A percentile compares a stretch with the other conserved stretches of the same genome.
Evolutionary conservation across 2,797 vertebrate species (phyloP).

Genomic region (Aselliscus stoliczkanus): DNA sequence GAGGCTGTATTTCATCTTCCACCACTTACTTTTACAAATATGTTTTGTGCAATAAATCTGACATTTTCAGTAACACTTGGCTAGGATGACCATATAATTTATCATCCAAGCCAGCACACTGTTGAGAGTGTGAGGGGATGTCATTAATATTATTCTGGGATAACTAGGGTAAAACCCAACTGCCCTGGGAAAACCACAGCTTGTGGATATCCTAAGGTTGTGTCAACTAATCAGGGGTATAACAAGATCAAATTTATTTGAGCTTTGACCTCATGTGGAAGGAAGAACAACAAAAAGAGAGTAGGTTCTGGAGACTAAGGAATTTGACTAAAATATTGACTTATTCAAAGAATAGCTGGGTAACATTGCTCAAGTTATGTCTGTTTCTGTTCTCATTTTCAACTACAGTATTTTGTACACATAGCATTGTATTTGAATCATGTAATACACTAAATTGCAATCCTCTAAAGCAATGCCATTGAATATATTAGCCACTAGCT

Average conservation of each 20-base stretch:
- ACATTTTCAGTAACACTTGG: not conserved
- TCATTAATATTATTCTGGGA: constrained; percentile 4
- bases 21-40: not conserved
- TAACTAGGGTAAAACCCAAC: not conserved
- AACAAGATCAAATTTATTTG: not conserved
- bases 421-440: not conserved
- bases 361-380: not conserved
- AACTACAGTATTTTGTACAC: not conserved
- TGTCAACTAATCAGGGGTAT: not conserved
- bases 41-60: constrained; percentile 7
- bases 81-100: not conserved
- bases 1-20: not conserved
- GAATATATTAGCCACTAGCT: not conserved
- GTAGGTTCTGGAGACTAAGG: not conserved
- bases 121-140: not conserved
- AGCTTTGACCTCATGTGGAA: not conserved
- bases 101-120: not conserved
- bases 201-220: not conserved
- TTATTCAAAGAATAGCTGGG: not conserved
- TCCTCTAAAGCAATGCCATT: not conserved
- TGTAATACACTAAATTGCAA: not conserved
- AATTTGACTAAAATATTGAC: not conserved
- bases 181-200: not conserved
- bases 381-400: not conserved
- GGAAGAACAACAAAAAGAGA: not conserved